Percentiles rank a stretch among this genome's conserved stretches.
phyloP scores from a whole-genome alignment of 2,888 invertebrate genomes.

The Epinotia brunnichana region DNA sequence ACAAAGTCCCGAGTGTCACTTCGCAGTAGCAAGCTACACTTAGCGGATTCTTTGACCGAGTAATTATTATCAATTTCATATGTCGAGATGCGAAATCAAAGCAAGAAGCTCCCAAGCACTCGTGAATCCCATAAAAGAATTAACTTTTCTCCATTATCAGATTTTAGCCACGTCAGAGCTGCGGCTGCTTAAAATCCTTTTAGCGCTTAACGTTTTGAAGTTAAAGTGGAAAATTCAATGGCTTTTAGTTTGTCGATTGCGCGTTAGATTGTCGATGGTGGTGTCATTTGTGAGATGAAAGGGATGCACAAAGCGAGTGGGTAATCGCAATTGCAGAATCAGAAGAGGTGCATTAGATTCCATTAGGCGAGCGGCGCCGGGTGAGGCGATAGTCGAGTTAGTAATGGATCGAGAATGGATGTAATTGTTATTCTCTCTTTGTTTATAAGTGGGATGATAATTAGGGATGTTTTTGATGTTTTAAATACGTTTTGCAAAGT shows the following conservation, averaged over 20 bases:
- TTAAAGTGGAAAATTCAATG: slow-evolving; percentile 52
- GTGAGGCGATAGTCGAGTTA: slow-evolving; percentile 48
- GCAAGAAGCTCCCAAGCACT: slow-evolving; percentile 18
- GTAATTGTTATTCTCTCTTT: neutral
- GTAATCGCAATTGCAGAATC: slow-evolving; percentile 76
- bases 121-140: slow-evolving; percentile 27
- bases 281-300: slow-evolving; percentile 70
- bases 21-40: slow-evolving; percentile 9
- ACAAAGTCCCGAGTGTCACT: slow-evolving; percentile 19
- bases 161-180: neutral
- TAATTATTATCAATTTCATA: slow-evolving; percentile 41
- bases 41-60: slow-evolving; percentile 13
- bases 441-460: neutral
- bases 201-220: slow-evolving; percentile 28
- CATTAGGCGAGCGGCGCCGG: slow-evolving; percentile 59
- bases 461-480: neutral
- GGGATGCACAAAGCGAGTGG: slow-evolving; percentile 76
- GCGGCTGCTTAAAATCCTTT: slow-evolving; percentile 25
- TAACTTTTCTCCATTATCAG: slow-evolving; percentile 38
- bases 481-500: neutral
- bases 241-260: slow-evolving; percentile 45
- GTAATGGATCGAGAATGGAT: slow-evolving; percentile 37
- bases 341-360: slow-evolving; percentile 71
- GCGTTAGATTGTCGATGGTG: slow-evolving; percentile 63
- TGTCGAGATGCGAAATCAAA: slow-evolving; percentile 41